Conservation (phyloP, 2,797 vertebrate species). For the Tiaroga cobitis region DNA sequence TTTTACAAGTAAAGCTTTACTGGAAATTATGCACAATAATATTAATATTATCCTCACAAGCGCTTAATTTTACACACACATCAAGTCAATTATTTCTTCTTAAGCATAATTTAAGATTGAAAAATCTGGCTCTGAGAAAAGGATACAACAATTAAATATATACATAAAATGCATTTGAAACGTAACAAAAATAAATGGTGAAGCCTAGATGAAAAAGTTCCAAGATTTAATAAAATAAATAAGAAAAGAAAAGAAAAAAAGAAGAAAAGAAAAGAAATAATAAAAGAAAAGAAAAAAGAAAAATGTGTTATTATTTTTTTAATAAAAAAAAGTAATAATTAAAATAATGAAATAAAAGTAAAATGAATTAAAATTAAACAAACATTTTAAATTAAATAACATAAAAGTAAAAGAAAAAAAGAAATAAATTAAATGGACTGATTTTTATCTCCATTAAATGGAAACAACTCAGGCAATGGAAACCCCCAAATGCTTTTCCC, state of each 20-base stretch:
- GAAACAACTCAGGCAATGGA: slow-evolving; percentile 18
- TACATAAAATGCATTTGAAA: not conserved
- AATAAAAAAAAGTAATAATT: too few species aligned
- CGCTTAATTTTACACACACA: not conserved
- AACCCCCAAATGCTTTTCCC: slow-evolving; percentile 28
- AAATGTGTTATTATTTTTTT: too few species aligned
- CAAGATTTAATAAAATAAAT: not conserved
- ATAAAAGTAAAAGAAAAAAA: not conserved
- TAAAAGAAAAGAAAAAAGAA: too few species aligned
- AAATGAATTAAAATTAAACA: too few species aligned
- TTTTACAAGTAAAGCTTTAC: not conserved
- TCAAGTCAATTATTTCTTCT: not conserved
- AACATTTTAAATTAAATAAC: too few species aligned
- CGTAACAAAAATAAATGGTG: not conserved
- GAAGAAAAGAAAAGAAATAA: not conserved
- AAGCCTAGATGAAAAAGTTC: not conserved
- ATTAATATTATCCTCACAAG: not conserved
- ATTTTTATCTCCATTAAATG: slow-evolving; percentile 32
- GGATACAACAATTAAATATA: not conserved
- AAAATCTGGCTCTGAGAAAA: not conserved
- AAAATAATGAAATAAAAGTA: not conserved
- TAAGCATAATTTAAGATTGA: not conserved
- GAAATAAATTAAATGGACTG: not conserved
- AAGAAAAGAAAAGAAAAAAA: not conserved
- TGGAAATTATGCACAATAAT: not conserved